Percentiles rank a stretch among this genome's conserved stretches.
Evolutionary conservation across 2,888 invertebrate species (phyloP).

Genomic region (Cheiracanthium punctorium): DNA sequence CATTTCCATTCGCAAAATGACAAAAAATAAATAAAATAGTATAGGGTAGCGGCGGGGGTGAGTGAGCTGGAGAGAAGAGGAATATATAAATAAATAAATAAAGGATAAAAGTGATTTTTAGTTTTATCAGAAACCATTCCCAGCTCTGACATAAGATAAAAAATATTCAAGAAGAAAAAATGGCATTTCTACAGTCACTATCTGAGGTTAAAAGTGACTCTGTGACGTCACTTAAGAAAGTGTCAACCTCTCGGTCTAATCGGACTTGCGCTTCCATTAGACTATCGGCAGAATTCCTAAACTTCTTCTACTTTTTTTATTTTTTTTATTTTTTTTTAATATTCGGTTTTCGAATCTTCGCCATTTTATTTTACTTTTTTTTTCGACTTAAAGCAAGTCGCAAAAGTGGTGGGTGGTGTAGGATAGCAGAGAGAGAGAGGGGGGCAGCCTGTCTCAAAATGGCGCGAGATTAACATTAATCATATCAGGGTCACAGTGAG

Average conservation of each 20-base stretch:
- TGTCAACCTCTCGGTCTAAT: slow-evolving; percentile 66
- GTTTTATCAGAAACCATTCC: not conserved
- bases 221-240: slow-evolving; percentile 62
- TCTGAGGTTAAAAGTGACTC: slow-evolving; percentile 66
- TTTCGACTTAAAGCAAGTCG: slow-evolving; percentile 40
- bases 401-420: slow-evolving; percentile 40
- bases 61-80: too few relatives aligned
- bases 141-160: slow-evolving; percentile 1
- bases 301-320: slow-evolving; percentile 25
- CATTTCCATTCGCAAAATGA: too few relatives aligned
- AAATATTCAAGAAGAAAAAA: not conserved
- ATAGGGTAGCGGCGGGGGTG: too few relatives aligned
- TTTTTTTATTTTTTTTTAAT: slow-evolving; percentile 47
- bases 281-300: slow-evolving; percentile 57
- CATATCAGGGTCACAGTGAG: slow-evolving; percentile 69
- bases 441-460: slow-evolving; percentile 16
- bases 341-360: slow-evolving; percentile 31
- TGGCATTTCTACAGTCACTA: slow-evolving; percentile 14
- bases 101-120: slow-evolving; percentile 7
- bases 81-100: slow-evolving; percentile 13
- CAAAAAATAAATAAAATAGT: too few relatives aligned
- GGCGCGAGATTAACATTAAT: slow-evolving; percentile 69
- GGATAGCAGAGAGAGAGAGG: not conserved
- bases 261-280: slow-evolving; percentile 56
- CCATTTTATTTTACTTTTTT: slow-evolving; percentile 37